phyloP scores from a whole-genome alignment of 2,888 invertebrate genomes.

The Caenorhabditis doughertyi region DNA sequence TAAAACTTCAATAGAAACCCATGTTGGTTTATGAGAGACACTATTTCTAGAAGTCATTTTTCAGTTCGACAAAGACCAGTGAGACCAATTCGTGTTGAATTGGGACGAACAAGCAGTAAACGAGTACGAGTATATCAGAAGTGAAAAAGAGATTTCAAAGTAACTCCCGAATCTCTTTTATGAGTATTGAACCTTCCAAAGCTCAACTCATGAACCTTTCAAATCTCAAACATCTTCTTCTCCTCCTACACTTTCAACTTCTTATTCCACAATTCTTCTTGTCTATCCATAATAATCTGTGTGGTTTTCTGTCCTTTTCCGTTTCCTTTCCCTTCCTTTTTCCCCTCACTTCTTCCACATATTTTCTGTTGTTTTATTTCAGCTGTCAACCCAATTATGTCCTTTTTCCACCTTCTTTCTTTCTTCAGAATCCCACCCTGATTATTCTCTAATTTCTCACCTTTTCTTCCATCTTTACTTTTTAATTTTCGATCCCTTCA shows the following conservation, averaged over 20 bases:
- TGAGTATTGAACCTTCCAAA: too few species aligned
- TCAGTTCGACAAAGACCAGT: too few species aligned
- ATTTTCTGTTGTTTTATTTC: conserved; percentile 36
- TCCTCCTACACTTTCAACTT: conserved; percentile 1
- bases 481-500: background rate
- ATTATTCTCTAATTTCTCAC: background rate
- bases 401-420: conserved; percentile 17
- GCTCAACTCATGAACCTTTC: too few species aligned
- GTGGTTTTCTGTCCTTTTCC: conserved; percentile 31
- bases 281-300: conserved; percentile 19
- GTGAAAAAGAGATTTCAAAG: too few species aligned
- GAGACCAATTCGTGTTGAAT: too few species aligned
- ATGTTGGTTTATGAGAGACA: too few species aligned
- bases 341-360: background rate
- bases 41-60: too few species aligned
- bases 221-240: conserved; percentile 4
- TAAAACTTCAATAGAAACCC: too few species aligned
- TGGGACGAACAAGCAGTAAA: too few species aligned
- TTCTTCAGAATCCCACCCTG: background rate
- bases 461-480: background rate
- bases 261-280: background rate
- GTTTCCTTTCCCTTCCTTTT: conserved; percentile 1
- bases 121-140: too few species aligned
- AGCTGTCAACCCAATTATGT: conserved; percentile 52
- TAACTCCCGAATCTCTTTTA: too few species aligned